Percentiles rank a stretch among this genome's conserved stretches.
Conservation (phyloP, 1,140 invertebrate genomes). For the Drosophila pseudoobscura region DNA sequence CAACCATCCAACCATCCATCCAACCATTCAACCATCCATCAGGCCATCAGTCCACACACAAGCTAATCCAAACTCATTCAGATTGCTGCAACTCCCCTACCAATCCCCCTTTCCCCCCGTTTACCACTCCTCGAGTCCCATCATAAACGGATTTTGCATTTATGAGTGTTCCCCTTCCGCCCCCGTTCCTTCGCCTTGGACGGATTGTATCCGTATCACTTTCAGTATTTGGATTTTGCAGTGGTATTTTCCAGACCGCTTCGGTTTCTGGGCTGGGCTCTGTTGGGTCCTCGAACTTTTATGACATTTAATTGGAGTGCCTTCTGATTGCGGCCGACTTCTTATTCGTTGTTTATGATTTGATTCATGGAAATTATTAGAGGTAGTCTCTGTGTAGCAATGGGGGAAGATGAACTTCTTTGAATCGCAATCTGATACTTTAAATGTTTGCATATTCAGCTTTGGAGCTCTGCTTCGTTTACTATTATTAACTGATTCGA, state of each 20-base stretch:
- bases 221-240: constrained; percentile 68
- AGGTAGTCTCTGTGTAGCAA: constrained; percentile 8
- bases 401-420: constrained; percentile 26
- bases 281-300: constrained; percentile 40
- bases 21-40: no score
- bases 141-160: constrained; percentile 74
- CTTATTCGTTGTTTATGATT: constrained; percentile 68
- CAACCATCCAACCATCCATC: no score
- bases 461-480: neutral
- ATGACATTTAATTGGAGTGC: constrained; percentile 77
- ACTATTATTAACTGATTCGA: neutral
- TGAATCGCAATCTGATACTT: constrained; percentile 10
- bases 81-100: constrained; percentile 8
- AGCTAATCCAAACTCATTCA: constrained; percentile 44
- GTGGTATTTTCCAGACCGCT: constrained; percentile 22
- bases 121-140: constrained; percentile 8
- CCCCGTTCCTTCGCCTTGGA: neutral
- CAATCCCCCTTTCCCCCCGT: neutral
- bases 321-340: constrained; percentile 53
- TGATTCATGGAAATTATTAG: constrained; percentile 72
- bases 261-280: constrained; percentile 12
- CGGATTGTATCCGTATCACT: constrained; percentile 21
- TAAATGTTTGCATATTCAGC: constrained; percentile 17
- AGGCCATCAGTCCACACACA: constrained; percentile 7
- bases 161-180: constrained; percentile 45